A percentile compares a stretch with the other conserved stretches of the same genome.
These are phyloP conservation scores for Girardia tigrina DNA, from an alignment of 2,888 invertebrate genomes.

Conservation along the genomic window DNA sequence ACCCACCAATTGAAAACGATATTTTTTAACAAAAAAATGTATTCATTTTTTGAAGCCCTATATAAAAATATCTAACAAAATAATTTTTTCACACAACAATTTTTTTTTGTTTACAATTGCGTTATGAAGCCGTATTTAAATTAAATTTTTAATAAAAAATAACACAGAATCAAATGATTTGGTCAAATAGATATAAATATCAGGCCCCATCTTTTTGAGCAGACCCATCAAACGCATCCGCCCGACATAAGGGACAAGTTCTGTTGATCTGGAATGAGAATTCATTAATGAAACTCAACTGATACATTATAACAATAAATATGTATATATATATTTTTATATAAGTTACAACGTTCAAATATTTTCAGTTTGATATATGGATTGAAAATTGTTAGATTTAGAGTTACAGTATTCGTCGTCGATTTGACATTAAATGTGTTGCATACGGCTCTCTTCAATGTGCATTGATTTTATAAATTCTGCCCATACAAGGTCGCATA, in stretches of 20 bases:
- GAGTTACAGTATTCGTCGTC: background rate
- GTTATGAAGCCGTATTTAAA: background rate
- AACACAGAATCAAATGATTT: conserved; percentile 4
- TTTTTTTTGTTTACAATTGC: conserved; percentile 5
- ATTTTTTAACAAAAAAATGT: no score
- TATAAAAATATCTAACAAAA: conserved; percentile 9
- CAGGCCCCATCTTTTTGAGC: conserved; percentile 31
- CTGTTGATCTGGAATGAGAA: conserved; percentile 42
- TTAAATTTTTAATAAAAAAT: conserved; percentile 16
- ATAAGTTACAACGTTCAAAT: no score
- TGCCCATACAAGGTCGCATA: background rate
- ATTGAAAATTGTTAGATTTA: background rate
- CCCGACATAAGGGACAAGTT: conserved; percentile 35
- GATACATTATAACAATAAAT: no score
- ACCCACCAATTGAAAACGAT: no score
- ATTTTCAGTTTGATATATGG: no score
- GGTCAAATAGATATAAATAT: background rate
- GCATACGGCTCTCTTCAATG: background rate
- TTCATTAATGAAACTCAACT: no score
- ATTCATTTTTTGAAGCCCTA: background rate
- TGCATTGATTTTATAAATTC: conserved; percentile 3
- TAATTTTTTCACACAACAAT: conserved; percentile 1
- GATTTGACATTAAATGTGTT: conserved; percentile 17
- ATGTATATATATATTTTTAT: background rate
- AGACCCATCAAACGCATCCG: conserved; percentile 34